These are phyloP conservation scores for Caenorhabditis brenneri DNA, from an alignment of 1,140 invertebrate genomes.

Conservation along the genomic window DNA sequence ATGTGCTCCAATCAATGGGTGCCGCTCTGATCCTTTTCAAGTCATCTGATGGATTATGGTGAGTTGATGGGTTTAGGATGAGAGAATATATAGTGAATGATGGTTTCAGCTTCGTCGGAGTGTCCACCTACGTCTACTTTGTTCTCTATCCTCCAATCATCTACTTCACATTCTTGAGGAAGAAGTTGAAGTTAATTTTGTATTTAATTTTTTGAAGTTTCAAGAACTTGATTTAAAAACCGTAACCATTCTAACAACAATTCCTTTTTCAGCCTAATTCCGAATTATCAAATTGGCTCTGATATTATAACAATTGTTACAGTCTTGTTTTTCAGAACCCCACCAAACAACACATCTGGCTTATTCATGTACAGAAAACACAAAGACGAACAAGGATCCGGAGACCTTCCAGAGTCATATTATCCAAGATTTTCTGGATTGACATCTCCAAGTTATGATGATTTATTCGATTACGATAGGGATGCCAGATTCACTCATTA, in stretches of 20 bases:
- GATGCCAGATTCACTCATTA: constrained; percentile 33
- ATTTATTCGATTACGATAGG: constrained; percentile 47
- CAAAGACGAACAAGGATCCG: constrained; percentile 47
- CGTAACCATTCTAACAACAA: neutral
- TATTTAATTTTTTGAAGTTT: neutral
- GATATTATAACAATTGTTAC: no score
- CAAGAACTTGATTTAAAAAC: no score
- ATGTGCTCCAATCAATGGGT: constrained; percentile 47
- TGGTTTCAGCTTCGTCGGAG: constrained; percentile 22
- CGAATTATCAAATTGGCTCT: no score
- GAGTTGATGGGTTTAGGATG: neutral
- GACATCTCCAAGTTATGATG: constrained; percentile 51
- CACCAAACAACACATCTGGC: constrained; percentile 31
- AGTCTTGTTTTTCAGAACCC: neutral
- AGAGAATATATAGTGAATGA: neutral
- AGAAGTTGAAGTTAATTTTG: constrained; percentile 25
- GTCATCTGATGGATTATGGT: constrained; percentile 49
- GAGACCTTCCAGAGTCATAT: constrained; percentile 45
- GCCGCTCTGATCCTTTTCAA: constrained; percentile 47
- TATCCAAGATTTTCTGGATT: constrained; percentile 51
- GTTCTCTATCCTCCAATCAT: constrained; percentile 40
- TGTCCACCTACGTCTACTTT: constrained; percentile 48
- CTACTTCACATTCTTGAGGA: constrained; percentile 52
- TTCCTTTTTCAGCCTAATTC: no score
- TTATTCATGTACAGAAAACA: constrained; percentile 52